These are phyloP conservation scores for Sander vitreus DNA, from an alignment of 2,113 vertebrate species.

Conservation along the genomic window DNA sequence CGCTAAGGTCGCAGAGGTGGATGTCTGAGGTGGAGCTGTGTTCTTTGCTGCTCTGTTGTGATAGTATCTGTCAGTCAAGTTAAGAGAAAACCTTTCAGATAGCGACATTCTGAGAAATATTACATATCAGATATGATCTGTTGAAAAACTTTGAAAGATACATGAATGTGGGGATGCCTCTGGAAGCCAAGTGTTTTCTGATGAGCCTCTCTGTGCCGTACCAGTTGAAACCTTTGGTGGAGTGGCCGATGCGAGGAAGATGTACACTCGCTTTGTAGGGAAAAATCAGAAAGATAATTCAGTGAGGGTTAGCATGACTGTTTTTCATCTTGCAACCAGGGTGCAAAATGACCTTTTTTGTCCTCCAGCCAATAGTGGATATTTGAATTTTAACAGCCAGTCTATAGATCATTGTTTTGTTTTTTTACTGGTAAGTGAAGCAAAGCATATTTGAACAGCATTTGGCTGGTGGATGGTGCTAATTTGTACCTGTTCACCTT, in stretches of 20 bases:
- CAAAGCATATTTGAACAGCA: too few species aligned
- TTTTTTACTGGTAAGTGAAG: too few species aligned
- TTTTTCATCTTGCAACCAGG: too few species aligned
- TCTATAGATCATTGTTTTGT: too few species aligned
- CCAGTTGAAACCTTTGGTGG: slow-evolving; percentile 95
- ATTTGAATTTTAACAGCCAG: too few species aligned
- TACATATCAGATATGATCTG: background rate
- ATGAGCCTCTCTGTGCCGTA: slow-evolving; percentile 95
- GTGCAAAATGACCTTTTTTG: too few species aligned
- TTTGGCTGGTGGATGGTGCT: too few species aligned
- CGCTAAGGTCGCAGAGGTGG: background rate
- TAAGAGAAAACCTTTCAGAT: slow-evolving; percentile 35
- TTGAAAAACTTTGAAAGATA: slow-evolving; percentile 81
- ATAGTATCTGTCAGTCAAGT: slow-evolving; percentile 80
- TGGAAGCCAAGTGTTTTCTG: slow-evolving; percentile 89
- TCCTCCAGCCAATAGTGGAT: too few species aligned
- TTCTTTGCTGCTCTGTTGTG: slow-evolving; percentile 68
- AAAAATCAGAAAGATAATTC: background rate
- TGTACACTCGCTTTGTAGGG: slow-evolving; percentile 89
- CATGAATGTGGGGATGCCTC: slow-evolving; percentile 90
- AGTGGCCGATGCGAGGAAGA: slow-evolving; percentile 92
- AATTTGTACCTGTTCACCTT: too few species aligned
- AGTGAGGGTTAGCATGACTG: background rate
- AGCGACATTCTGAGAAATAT: background rate
- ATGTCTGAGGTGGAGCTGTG: slow-evolving; percentile 6